Base-by-base conservation (phyloP, 1,140 invertebrate genomes). In the Colletes gigas region DNA sequence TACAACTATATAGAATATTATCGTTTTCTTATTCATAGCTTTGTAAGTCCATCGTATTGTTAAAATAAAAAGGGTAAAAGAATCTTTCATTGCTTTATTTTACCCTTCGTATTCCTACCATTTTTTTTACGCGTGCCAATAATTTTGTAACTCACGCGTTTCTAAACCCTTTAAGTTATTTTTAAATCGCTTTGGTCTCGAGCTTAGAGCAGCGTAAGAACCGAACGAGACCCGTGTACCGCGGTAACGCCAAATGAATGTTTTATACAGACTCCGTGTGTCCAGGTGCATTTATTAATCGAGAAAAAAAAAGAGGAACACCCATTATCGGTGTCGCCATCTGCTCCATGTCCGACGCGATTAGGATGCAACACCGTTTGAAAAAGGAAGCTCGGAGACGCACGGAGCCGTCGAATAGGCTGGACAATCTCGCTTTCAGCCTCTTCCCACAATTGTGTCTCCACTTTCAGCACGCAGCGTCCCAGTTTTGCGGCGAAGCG, bases 371-470 rank as follows among this genome's bases (percentile, higher is more conserved):
- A 4, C 39, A 1, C 9, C 8, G 8, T 55, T 10, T 9, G 39
- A 75, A 60, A 74, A 52, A 21, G 44, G 44, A 67, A 65, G 68
- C 12, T 47, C 17, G n/a, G 21, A 62, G 73, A 55, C 17, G 55
- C 21, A 4, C 1, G 12, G 17, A 12, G 15, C 5, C 8, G 15
- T 2, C 41, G 52, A 65, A 63, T 19, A 3, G 39, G 19, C 15
- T 14, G 30, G n/a, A 30, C 41, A 69, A 76, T 71, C 50, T 78
- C 68, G 67, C 75, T 82, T 78, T 74, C 80, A 78, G 59, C 72
- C 54, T 74, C 65, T 85, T 83, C 83, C 81, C 81, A 85, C 81
- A 78, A 85, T 83, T 85, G 71, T 85, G 71, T 85, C 75, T 78
- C 50, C 66, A 62, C 80, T 75, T 83, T 76, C 54, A 79, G 65